These are phyloP conservation scores for Pseudobourletiella spinata DNA, from an alignment of 1,140 invertebrate genomes.

Conservation along the genomic window DNA sequence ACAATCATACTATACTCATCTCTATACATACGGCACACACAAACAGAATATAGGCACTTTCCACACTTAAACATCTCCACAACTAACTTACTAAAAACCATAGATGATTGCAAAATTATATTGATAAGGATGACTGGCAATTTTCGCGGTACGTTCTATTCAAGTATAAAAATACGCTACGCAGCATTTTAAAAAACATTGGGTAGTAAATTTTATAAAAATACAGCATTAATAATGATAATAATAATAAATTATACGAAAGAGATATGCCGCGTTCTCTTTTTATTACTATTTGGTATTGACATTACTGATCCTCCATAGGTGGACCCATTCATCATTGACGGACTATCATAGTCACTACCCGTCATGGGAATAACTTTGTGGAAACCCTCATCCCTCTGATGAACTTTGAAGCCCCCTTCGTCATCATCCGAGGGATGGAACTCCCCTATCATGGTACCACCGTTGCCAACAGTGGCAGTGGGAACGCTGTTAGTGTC, in stretches of 20 bases:
- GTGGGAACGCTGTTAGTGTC: slow-evolving; percentile 16
- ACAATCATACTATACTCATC: no score
- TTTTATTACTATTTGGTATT: slow-evolving; percentile 33
- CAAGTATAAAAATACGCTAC: no score
- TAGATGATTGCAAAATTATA: no score
- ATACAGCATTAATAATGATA: no score
- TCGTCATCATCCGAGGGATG: slow-evolving; percentile 33
- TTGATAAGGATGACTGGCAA: no score
- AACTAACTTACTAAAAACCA: no score
- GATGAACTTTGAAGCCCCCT: slow-evolving; percentile 25
- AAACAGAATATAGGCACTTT: no score
- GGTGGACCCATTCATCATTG: slow-evolving; percentile 31
- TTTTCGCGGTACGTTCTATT: no score
- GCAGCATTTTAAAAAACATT: no score
- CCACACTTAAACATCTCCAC: no score
- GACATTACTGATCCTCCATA: slow-evolving; percentile 31
- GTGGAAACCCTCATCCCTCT: slow-evolving; percentile 26
- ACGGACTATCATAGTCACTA: slow-evolving; percentile 34
- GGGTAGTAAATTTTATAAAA: no score
- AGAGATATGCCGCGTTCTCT: slow-evolving; percentile 35
- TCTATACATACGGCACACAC: no score
- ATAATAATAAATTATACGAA: slow-evolving; percentile 24
- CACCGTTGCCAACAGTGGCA: not conserved
- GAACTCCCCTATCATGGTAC: slow-evolving; percentile 10
- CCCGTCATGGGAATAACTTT: slow-evolving; percentile 32